Evolutionary conservation across 2,797 vertebrate genomes (phyloP), one percentile per base, ranked within the genome.

Genomic region (Sebastes trivittatus): DNA sequence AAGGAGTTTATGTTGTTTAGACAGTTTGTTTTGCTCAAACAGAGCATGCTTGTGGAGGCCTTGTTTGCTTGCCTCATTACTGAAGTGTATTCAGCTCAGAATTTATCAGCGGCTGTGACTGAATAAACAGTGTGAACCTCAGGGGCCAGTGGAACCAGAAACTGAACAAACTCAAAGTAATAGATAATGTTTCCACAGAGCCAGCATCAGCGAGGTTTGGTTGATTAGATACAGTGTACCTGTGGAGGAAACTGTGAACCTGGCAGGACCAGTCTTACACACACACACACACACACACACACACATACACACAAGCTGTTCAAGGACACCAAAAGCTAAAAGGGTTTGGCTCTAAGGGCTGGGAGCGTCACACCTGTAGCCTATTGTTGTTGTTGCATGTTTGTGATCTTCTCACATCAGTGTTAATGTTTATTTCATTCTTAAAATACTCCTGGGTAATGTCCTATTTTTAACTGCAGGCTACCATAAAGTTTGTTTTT

Each of bases 161-260:
- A 91, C 88, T 93, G 88, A 92, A 88, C 92, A 94, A 93, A 93
- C 94, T 89, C 56, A 90, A 80, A 89, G 78, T 74, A 88, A 85
- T 1, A 93, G 92, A 93, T 94, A 93, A 78, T 88, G 90, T 92
- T 94, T 92, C 92, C 88, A 89, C 85, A 78, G 65, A 83, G 76
- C 80, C 78, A 77, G 83, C 82, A 82, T 77, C 71, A 72, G 80
- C 85, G 20, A 77, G 85, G 80, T 88, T 91, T 83, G 91, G 85
- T 88, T 94, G 93, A 94, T 93, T 92, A 93, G 93, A 93, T 92
- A 93, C 86, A 88, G 83, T 86, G 87, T 90, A 87, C 80, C 87
- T 88, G 80, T 65, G 71, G 71, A 87, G 80, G 38, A 83, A 56
- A 59, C 34, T 59, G 85, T 83, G 87, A 91, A 92, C 72, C 87